Evolutionary conservation across 2,888 invertebrate species (phyloP).

Genomic region (Sarcophaga variegata): DNA sequence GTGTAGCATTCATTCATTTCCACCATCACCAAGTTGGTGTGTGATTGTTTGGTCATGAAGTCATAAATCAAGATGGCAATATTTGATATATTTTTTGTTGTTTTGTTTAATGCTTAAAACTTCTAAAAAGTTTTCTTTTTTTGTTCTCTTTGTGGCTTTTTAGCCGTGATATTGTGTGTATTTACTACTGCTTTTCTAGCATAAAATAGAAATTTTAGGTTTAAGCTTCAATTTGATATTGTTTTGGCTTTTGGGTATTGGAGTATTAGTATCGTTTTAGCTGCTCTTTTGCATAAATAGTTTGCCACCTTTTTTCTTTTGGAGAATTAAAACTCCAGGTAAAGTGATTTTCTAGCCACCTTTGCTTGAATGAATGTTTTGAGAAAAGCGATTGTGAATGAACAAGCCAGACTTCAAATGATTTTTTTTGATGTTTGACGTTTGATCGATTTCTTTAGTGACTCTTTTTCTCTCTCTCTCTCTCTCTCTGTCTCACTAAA

Average conservation of each 20-base stretch:
- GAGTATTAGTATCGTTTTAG: slow-evolving; percentile 60
- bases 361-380: neutral
- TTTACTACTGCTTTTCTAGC: slow-evolving; percentile 42
- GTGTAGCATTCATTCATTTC: too few relatives aligned
- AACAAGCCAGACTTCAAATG: slow-evolving; percentile 29
- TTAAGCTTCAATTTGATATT: slow-evolving; percentile 15
- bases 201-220: slow-evolving; percentile 21
- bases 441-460: slow-evolving; percentile 73
- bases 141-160: slow-evolving; percentile 33
- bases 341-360: slow-evolving; percentile 58
- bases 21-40: slow-evolving; percentile 32
- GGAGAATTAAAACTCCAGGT: slow-evolving; percentile 7
- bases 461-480: slow-evolving; percentile 44
- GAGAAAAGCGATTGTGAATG: too few relatives aligned
- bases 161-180: slow-evolving; percentile 44
- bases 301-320: slow-evolving; percentile 49
- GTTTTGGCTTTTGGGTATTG: slow-evolving; percentile 11
- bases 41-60: slow-evolving; percentile 74
- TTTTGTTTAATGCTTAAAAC: too few relatives aligned
- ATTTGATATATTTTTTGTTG: slow-evolving; percentile 67
- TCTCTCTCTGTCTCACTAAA: neutral
- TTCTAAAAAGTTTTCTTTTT: neutral
- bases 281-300: slow-evolving; percentile 72
- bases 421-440: slow-evolving; percentile 68
- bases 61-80: slow-evolving; percentile 75